A percentile compares a stretch with the other conserved stretches of the same genome.
phyloP scores from a whole-genome alignment of 2,888 invertebrate species.

The Monochamus alternatus region DNA sequence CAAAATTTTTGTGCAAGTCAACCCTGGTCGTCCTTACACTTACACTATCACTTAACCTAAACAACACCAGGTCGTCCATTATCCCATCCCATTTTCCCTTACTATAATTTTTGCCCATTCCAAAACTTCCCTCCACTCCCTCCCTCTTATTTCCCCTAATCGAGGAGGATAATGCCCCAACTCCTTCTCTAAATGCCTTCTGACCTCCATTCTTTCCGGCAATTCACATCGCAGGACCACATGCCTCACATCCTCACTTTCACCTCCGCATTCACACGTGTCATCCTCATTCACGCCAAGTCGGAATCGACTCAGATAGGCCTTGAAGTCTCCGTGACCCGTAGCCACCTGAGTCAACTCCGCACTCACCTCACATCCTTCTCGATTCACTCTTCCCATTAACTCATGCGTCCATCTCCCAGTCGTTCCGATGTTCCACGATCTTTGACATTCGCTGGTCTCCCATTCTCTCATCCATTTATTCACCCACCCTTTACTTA shows the following conservation, averaged over 20 bases:
- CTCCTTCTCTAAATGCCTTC: neutral
- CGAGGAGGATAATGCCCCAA: neutral
- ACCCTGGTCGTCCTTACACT: too few species aligned
- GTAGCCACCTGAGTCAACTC: conserved; percentile 11
- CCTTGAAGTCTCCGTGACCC: neutral
- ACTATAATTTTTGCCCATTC: neutral
- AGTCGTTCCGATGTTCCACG: too few species aligned
- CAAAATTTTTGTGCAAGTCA: too few species aligned
- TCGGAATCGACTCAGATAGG: neutral
- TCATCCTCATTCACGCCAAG: neutral
- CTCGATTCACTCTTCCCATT: too few species aligned
- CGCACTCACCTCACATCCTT: too few species aligned
- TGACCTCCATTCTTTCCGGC: neutral
- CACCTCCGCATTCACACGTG: neutral
- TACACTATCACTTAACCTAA: too few species aligned
- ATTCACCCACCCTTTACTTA: too few species aligned
- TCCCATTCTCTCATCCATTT: too few species aligned
- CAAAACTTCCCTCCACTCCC: neutral
- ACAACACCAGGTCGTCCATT: too few species aligned
- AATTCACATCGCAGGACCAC: neutral
- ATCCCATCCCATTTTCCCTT: too few species aligned
- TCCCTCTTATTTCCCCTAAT: neutral
- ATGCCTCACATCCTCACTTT: neutral
- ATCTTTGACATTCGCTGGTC: too few species aligned
- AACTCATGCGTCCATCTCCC: too few species aligned